phyloP scores from a whole-genome alignment of 1,140 invertebrate species.

The Apocrypta bakeri region DNA sequence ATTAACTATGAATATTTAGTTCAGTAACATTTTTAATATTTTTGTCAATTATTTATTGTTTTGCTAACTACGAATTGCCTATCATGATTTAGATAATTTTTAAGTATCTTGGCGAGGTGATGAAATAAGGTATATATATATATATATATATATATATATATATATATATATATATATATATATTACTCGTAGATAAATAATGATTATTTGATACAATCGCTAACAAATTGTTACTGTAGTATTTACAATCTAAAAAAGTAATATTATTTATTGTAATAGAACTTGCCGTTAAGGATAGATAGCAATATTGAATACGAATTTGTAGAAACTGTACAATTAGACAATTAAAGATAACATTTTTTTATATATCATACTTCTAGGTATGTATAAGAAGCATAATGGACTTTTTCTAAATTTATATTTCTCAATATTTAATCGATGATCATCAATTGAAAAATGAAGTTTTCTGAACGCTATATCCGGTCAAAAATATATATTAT shows the following conservation, averaged over 20 bases:
- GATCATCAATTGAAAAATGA: constrained; percentile 3
- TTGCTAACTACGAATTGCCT: not conserved
- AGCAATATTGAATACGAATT: not conserved
- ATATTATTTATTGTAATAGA: not conserved
- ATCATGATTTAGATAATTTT: not conserved
- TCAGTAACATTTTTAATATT: too few species aligned
- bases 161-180: too few species aligned
- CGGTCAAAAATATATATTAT: not conserved
- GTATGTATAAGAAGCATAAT: not conserved
- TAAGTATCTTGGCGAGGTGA: not conserved
- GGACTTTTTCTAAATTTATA: constrained; percentile 13
- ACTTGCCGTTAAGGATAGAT: not conserved
- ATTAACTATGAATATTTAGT: not conserved
- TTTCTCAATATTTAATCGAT: not conserved
- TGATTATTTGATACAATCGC: not conserved
- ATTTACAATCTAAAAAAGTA: too few species aligned
- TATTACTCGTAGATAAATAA: not conserved
- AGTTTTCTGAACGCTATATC: too few species aligned
- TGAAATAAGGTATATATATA: not conserved
- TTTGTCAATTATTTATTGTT: too few species aligned
- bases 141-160: too few species aligned
- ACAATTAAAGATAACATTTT: not conserved
- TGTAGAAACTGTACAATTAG: not conserved
- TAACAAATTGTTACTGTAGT: not conserved
- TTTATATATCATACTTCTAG: not conserved